These are phyloP conservation scores for Sesamia inferens DNA, from an alignment of 2,888 invertebrate genomes.

Conservation along the genomic window DNA sequence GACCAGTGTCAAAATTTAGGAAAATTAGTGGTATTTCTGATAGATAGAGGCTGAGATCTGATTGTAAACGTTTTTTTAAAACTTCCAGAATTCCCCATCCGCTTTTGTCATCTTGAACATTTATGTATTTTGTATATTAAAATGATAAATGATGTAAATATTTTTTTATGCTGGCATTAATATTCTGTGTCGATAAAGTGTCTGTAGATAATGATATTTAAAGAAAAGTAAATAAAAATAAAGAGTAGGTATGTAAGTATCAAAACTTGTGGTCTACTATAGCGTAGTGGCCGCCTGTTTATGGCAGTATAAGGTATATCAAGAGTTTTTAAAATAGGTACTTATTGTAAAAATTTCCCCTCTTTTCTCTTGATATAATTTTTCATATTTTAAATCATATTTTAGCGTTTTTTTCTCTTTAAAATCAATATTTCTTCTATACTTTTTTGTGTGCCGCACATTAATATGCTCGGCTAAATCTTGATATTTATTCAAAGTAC, in stretches of 20 bases:
- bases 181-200: slow-evolving; percentile 25
- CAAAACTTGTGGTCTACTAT: slow-evolving; percentile 11
- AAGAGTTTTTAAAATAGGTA: slow-evolving; percentile 10
- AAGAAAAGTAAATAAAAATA: slow-evolving; percentile 1
- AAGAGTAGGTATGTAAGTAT: slow-evolving; percentile 10
- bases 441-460: too few species aligned
- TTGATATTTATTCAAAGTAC: slow-evolving; percentile 27
- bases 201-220: neutral
- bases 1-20: too few species aligned
- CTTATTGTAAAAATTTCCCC: neutral
- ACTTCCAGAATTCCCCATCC: too few species aligned
- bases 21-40: too few species aligned
- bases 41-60: too few species aligned
- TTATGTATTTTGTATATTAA: slow-evolving; percentile 17
- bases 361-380: slow-evolving; percentile 12
- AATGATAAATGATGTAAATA: neutral
- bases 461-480: neutral
- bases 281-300: neutral
- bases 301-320: neutral
- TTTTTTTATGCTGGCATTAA: slow-evolving; percentile 6
- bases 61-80: too few species aligned
- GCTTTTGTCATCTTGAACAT: neutral
- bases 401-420: neutral
- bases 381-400: slow-evolving; percentile 9
- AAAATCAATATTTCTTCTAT: neutral